Conservation (phyloP, 2,888 invertebrate genomes). For the Apodemia duryi region DNA sequence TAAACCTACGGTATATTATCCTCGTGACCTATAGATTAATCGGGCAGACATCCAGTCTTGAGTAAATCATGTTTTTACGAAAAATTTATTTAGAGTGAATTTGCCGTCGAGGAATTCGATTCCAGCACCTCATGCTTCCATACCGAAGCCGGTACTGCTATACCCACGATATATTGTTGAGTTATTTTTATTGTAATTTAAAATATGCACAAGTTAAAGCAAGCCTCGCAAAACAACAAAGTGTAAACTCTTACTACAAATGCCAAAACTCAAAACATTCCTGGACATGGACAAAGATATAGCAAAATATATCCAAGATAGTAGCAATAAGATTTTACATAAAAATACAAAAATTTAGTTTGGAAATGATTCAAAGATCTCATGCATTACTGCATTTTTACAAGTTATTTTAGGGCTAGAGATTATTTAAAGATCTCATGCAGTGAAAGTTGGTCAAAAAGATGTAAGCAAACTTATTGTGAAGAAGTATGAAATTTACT, state of each 20-base stretch:
- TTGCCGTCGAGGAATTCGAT: no score
- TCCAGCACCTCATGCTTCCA: no score
- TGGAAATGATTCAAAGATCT: not conserved
- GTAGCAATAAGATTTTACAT: not conserved
- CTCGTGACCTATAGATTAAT: no score
- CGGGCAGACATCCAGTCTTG: no score
- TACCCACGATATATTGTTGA: not conserved
- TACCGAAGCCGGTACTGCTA: no score
- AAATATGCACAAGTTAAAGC: not conserved
- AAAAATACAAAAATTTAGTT: not conserved
- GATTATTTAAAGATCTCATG: not conserved
- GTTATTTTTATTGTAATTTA: not conserved
- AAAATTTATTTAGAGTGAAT: no score
- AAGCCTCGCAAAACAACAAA: not conserved
- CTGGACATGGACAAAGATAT: not conserved
- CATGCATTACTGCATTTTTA: not conserved
- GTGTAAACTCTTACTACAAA: no score
- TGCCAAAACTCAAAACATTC: slow-evolving; percentile 6
- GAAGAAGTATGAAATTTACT: no score
- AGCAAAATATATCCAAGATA: not conserved
- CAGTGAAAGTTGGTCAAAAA: not conserved
- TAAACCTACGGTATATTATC: no score
- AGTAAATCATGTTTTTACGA: no score
- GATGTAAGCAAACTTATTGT: no score
- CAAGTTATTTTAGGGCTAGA: no score